Conservation (phyloP, 1,140 invertebrate genomes). For the Periplaneta americana region DNA sequence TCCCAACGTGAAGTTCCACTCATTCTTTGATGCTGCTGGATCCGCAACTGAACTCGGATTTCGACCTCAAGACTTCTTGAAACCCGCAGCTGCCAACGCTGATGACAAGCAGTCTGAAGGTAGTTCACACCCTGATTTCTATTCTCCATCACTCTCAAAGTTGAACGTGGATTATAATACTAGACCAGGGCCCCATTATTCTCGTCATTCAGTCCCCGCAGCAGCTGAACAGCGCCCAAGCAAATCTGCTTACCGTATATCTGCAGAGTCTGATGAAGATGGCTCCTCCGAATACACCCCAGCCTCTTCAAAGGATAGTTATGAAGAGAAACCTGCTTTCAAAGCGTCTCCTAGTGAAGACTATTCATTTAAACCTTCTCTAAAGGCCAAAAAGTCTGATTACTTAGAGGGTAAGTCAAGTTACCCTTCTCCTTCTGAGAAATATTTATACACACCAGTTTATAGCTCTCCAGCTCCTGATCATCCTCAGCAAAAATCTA, state of each 20-base stretch:
- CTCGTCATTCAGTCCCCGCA: background rate
- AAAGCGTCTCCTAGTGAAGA: background rate
- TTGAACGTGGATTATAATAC: background rate
- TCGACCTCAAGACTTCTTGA: conserved; percentile 13
- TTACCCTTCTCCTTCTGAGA: background rate
- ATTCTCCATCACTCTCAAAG: conserved; percentile 5
- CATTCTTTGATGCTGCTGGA: conserved; percentile 9
- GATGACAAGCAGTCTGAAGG: background rate
- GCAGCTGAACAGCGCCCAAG: background rate
- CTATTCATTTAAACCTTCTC: background rate
- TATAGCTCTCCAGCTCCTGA: background rate
- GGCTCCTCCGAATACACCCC: background rate
- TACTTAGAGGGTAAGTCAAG: background rate
- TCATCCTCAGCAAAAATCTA: too few relatives aligned
- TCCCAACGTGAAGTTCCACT: conserved; percentile 10
- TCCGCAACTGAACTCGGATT: conserved; percentile 3
- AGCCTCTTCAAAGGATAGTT: background rate
- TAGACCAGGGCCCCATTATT: background rate
- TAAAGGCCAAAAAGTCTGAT: background rate
- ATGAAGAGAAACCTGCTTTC: background rate
- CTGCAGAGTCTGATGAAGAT: background rate
- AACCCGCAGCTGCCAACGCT: background rate
- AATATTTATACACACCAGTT: background rate
- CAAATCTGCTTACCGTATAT: background rate
- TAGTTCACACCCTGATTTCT: background rate